Percentiles rank a stretch among this genome's conserved stretches.
Evolutionary conservation across 2,797 vertebrate genomes (phyloP).

Genomic region (Betta splendens): DNA sequence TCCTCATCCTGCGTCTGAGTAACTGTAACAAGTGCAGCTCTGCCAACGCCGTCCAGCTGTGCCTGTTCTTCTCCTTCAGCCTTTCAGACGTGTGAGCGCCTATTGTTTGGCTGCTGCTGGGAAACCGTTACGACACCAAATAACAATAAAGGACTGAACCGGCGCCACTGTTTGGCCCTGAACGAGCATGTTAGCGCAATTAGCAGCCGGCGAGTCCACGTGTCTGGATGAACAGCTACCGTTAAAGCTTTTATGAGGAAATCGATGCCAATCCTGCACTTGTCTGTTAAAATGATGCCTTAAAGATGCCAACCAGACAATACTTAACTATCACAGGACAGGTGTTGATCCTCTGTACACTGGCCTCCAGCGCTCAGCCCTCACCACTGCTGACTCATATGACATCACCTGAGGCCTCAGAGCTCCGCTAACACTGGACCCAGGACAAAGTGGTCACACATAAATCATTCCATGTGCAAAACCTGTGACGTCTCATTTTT

Average conservation of each 20-base stretch:
- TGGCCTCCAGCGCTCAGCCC: background rate
- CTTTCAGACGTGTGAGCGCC: slow-evolving; percentile 11
- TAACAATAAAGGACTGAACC: slow-evolving; percentile 5
- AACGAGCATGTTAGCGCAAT: slow-evolving; percentile 7
- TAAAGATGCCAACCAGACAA: too few species aligned
- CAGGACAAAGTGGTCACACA: background rate
- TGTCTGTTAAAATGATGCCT: background rate
- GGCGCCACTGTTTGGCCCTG: slow-evolving; percentile 1
- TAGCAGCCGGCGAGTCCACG: background rate
- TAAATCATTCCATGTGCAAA: background rate
- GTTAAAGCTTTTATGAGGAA: background rate
- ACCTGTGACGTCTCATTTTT: too few species aligned
- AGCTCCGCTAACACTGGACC: background rate
- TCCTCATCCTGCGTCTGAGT: background rate
- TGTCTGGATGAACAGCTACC: background rate
- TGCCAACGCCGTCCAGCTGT: slow-evolving; percentile 13
- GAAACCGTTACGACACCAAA: slow-evolving; percentile 3
- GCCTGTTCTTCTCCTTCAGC: slow-evolving; percentile 1
- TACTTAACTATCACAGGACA: background rate
- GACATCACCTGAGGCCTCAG: background rate
- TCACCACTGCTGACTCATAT: background rate
- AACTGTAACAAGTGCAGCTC: slow-evolving; percentile 18
- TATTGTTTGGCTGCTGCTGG: slow-evolving; percentile 5
- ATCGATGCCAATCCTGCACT: background rate
- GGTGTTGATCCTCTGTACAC: background rate